Percentiles rank a stretch among this genome's conserved stretches.
phyloP scores from a whole-genome alignment of 1,140 invertebrate species.

The Caerostris extrusa region DNA sequence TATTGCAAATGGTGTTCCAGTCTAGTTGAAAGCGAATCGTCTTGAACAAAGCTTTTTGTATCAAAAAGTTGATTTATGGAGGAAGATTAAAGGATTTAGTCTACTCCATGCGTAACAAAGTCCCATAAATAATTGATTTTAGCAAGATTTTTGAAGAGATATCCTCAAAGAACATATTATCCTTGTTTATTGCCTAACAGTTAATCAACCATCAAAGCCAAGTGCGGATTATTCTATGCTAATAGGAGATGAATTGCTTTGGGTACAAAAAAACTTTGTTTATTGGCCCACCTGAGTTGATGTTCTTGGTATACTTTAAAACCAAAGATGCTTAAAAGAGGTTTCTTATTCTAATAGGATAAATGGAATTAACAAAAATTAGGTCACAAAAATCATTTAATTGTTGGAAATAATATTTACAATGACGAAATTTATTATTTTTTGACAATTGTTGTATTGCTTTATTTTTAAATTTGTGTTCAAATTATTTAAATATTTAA shows the following conservation, averaged over 20 bases:
- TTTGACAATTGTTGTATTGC: no score
- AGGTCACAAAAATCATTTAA: no score
- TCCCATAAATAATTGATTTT: slow-evolving; percentile 44
- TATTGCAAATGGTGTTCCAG: no score
- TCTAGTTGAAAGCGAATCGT: neutral
- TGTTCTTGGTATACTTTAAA: no score
- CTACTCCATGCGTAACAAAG: neutral
- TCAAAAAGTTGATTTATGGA: slow-evolving; percentile 35
- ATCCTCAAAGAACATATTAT: slow-evolving; percentile 1
- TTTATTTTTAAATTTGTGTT: no score
- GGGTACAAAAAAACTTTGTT: neutral
- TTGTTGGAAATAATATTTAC: no score
- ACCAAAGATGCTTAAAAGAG: no score
- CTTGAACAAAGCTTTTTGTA: neutral
- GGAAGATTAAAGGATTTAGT: neutral
- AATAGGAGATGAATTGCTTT: neutral
- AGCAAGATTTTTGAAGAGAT: neutral
- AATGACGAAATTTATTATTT: no score
- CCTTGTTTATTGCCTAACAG: neutral
- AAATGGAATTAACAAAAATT: no score
- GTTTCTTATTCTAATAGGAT: no score
- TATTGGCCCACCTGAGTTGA: neutral
- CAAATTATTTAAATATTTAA: no score
- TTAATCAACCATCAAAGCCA: neutral
- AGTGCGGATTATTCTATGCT: slow-evolving; percentile 17